Evolutionary conservation across 1,140 invertebrate species (phyloP).

Genomic region (Cyclina sinensis): DNA sequence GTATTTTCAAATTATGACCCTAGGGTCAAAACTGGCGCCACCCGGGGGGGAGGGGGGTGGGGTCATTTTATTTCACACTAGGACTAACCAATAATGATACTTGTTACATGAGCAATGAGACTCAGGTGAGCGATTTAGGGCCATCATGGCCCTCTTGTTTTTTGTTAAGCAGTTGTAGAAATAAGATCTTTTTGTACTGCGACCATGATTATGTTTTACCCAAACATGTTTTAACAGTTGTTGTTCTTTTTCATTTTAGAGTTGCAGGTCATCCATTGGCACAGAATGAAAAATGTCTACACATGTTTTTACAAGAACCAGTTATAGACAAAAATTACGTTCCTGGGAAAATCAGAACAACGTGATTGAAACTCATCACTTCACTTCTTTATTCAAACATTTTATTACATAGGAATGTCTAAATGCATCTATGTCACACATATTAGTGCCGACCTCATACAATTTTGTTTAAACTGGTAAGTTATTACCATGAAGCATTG

Average conservation of each 20-base stretch:
- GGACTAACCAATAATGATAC: too few species aligned
- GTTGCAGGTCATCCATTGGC: constrained; percentile 99
- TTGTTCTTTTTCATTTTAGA: constrained; percentile 88
- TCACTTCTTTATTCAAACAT: constrained; percentile 1
- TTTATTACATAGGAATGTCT: background rate
- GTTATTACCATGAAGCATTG: background rate
- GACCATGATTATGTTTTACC: constrained; percentile 92
- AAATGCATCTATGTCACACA: constrained; percentile 4
- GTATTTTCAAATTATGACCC: too few species aligned
- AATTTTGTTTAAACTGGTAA: background rate
- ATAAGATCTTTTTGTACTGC: too few species aligned
- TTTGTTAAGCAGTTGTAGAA: too few species aligned
- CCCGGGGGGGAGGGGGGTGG: too few species aligned
- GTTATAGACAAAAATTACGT: constrained; percentile 99
- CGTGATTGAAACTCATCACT: constrained; percentile 86
- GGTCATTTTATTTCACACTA: too few species aligned
- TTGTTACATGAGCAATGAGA: too few species aligned
- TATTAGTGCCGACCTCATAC: background rate
- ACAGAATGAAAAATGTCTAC: constrained; percentile 99
- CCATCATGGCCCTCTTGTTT: too few species aligned
- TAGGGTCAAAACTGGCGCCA: too few species aligned
- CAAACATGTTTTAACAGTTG: background rate
- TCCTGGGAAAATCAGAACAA: constrained; percentile 99
- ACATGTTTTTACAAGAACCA: constrained; percentile 99
- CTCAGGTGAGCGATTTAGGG: too few species aligned